Percentiles rank a stretch among this genome's conserved stretches.
Conservation (phyloP, 1,140 invertebrate genomes). For the Dreissena rostriformis region DNA sequence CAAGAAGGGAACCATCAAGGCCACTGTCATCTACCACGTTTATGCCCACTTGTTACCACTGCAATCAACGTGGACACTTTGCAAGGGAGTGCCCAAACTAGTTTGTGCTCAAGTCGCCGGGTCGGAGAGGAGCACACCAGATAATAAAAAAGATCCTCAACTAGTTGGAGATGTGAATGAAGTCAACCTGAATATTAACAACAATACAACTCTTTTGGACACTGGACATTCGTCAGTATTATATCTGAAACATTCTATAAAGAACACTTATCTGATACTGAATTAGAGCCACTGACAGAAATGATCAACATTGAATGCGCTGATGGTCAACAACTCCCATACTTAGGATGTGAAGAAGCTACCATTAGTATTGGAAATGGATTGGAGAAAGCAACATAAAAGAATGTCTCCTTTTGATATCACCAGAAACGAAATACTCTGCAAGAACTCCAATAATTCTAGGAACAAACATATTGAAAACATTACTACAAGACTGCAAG, state of each 20-base stretch:
- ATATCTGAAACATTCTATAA: too few species aligned
- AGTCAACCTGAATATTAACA: too few species aligned
- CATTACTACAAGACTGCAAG: not conserved
- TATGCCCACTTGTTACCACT: constrained; percentile 9
- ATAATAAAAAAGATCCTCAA: not conserved
- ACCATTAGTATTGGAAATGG: not conserved
- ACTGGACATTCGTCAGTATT: too few species aligned
- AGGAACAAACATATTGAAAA: constrained; percentile 13
- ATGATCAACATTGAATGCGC: not conserved
- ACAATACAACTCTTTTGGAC: too few species aligned
- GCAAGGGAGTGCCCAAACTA: constrained; percentile 14
- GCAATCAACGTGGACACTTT: constrained; percentile 6
- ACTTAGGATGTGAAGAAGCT: not conserved
- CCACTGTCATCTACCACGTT: not conserved
- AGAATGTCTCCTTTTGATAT: not conserved
- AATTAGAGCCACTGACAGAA: too few species aligned
- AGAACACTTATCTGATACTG: too few species aligned
- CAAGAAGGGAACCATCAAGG: not conserved
- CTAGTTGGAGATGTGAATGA: too few species aligned
- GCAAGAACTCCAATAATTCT: not conserved
- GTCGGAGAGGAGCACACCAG: not conserved
- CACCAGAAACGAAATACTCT: not conserved
- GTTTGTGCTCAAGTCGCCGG: constrained; percentile 10
- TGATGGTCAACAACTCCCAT: not conserved
- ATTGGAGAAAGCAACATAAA: not conserved